phyloP scores from a whole-genome alignment of 2,113 vertebrate genomes.

The Charina bottae region DNA sequence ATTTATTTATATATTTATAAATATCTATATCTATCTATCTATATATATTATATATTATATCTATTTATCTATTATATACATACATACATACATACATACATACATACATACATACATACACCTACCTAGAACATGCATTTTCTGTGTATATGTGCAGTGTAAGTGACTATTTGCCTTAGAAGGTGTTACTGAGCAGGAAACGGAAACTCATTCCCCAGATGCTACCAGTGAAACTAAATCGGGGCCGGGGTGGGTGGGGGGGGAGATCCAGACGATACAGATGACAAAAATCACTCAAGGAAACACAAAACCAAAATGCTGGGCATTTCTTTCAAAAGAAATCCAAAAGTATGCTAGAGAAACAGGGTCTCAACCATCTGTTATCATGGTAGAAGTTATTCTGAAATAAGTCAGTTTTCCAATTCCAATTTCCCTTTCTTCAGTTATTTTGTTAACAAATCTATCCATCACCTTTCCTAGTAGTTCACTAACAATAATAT shows the following conservation, averaged over 20 bases:
- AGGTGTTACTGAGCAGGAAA: slow-evolving; percentile 64
- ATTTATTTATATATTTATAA: too few relatives aligned
- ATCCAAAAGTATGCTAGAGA: slow-evolving; percentile 24
- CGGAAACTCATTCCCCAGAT: slow-evolving; percentile 50
- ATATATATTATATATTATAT: too few relatives aligned
- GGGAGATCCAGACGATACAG: slow-evolving; percentile 56
- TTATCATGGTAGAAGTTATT: too few relatives aligned
- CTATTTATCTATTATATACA: too few relatives aligned
- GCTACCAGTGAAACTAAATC: slow-evolving; percentile 61
- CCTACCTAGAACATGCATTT: slow-evolving; percentile 65
- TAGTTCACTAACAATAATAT: not conserved
- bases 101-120: too few relatives aligned
- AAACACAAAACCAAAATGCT: slow-evolving; percentile 56
- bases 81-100: too few relatives aligned
- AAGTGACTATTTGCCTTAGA: slow-evolving; percentile 61
- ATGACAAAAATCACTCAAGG: slow-evolving; percentile 49
- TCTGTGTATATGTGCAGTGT: slow-evolving; percentile 62
- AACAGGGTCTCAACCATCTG: too few relatives aligned
- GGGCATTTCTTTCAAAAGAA: slow-evolving; percentile 51
- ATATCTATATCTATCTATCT: too few relatives aligned
- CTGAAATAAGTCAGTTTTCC: too few relatives aligned
- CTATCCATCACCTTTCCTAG: too few relatives aligned
- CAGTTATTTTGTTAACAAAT: too few relatives aligned
- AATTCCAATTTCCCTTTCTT: too few relatives aligned
- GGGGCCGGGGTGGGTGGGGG: slow-evolving; percentile 19